Conservation (phyloP, 2,888 invertebrate genomes). For the Dasypolia templi region DNA sequence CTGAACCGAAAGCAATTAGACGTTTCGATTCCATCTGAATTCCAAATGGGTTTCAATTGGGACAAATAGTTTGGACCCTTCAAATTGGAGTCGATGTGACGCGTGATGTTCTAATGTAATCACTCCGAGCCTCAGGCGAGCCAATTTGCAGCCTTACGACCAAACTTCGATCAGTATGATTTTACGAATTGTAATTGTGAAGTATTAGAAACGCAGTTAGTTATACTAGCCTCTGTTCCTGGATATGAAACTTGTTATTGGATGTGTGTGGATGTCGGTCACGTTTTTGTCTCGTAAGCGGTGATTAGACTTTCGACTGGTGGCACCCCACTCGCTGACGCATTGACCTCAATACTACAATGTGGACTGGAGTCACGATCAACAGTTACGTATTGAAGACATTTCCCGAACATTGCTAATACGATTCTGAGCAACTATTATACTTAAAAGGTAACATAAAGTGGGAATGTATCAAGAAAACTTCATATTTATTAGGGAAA, state of each 20-base stretch:
- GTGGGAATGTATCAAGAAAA: slow-evolving; percentile 59
- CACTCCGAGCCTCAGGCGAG: slow-evolving; percentile 55
- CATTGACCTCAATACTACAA: slow-evolving; percentile 42
- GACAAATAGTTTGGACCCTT: slow-evolving; percentile 71
- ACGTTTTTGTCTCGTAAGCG: slow-evolving; percentile 35
- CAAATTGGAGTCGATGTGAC: slow-evolving; percentile 70
- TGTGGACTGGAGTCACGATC: slow-evolving; percentile 54
- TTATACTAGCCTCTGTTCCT: slow-evolving; percentile 6
- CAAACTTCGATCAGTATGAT: slow-evolving; percentile 65
- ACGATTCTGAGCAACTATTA: slow-evolving; percentile 51
- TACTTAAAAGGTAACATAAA: slow-evolving; percentile 59
- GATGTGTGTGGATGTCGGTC: slow-evolving; percentile 21
- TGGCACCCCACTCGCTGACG: slow-evolving; percentile 22
- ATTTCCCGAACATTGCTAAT: slow-evolving; percentile 44
- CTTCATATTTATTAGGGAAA: slow-evolving; percentile 58
- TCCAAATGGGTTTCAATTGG: slow-evolving; percentile 77
- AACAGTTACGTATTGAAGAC: slow-evolving; percentile 35
- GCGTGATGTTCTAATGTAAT: slow-evolving; percentile 73
- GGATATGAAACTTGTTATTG: slow-evolving; percentile 3
- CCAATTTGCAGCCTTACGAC: slow-evolving; percentile 60
- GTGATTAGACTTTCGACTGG: slow-evolving; percentile 32
- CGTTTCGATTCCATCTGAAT: slow-evolving; percentile 81
- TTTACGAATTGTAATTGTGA: slow-evolving; percentile 60
- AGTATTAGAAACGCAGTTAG: slow-evolving; percentile 36
- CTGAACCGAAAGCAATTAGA: slow-evolving; percentile 83